Conservation (phyloP, 1,140 invertebrate genomes). For the Lethrus apterus region DNA sequence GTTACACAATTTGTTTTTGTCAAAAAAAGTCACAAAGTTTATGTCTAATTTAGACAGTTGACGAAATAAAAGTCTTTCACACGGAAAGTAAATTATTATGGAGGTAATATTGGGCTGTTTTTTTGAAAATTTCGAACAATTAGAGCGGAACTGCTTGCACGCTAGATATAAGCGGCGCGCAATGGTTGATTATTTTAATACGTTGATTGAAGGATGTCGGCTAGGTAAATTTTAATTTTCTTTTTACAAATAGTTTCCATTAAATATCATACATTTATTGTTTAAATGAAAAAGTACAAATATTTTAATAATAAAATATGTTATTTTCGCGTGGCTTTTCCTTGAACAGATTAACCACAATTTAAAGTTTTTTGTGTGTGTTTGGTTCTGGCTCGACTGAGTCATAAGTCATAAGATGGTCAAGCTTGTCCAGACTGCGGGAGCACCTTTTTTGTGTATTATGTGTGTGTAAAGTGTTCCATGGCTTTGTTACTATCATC, state of each 20-base stretch:
- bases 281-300: not conserved
- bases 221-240: conserved; percentile 45
- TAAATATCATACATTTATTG: not conserved
- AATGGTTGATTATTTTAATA: conserved; percentile 59
- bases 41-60: too few relatives aligned
- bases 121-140: conserved; percentile 57
- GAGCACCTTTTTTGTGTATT: too few relatives aligned
- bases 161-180: conserved; percentile 54
- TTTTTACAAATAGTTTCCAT: too few relatives aligned
- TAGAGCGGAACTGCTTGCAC: conserved; percentile 56
- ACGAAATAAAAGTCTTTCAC: conserved; percentile 68
- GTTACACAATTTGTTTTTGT: too few relatives aligned
- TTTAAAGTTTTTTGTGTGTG: too few relatives aligned
- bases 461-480: too few relatives aligned
- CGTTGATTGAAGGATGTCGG: conserved; percentile 60
- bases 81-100: conserved; percentile 43
- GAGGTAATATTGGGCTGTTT: conserved; percentile 61
- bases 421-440: too few relatives aligned
- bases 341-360: not conserved
- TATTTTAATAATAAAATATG: not conserved
- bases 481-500: too few relatives aligned
- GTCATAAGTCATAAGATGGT: too few relatives aligned
- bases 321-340: not conserved
- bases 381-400: too few relatives aligned
- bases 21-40: too few relatives aligned